These are phyloP conservation scores for Aphrocallistes beatrix DNA, from an alignment of 37 sponge, comb jelly and placozoan genomes.

Conservation along the genomic window DNA sequence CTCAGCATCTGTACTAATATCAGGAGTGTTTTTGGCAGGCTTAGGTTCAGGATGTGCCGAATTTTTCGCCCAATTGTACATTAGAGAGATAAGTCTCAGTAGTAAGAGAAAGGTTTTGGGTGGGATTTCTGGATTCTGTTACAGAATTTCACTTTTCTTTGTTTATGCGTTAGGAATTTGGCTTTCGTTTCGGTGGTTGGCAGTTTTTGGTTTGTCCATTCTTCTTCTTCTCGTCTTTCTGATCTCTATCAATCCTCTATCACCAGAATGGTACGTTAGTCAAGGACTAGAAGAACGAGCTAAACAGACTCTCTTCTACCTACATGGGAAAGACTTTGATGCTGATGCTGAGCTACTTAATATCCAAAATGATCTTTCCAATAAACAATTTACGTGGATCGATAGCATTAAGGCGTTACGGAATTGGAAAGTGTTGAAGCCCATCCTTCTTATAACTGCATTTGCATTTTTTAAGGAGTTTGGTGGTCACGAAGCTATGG, in stretches of 20 bases:
- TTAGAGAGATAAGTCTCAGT: background rate
- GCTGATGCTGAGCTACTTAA: background rate
- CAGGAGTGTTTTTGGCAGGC: background rate
- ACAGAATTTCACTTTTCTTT: background rate
- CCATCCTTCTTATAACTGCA: background rate
- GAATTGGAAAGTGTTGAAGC: constrained; percentile 7
- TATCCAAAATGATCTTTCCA: too few relatives aligned
- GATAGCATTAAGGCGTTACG: background rate
- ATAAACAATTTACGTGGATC: background rate
- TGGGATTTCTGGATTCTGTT: background rate
- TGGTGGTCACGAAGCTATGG: background rate
- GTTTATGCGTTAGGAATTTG: background rate
- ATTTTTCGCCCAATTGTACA: background rate
- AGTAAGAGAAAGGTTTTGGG: background rate
- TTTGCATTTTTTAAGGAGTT: background rate
- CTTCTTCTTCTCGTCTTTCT: background rate
- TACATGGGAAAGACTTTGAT: constrained; percentile 5
- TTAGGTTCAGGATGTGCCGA: background rate
- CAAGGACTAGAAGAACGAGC: background rate
- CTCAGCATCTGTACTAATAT: background rate
- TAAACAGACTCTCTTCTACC: background rate
- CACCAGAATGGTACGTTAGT: background rate
- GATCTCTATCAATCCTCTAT: background rate
- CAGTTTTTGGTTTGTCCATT: background rate
- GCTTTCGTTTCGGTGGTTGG: background rate